Percentiles rank a stretch among this genome's conserved stretches.
phyloP scores from a whole-genome alignment of 1,140 invertebrate genomes.

The Drosophila littoralis region DNA sequence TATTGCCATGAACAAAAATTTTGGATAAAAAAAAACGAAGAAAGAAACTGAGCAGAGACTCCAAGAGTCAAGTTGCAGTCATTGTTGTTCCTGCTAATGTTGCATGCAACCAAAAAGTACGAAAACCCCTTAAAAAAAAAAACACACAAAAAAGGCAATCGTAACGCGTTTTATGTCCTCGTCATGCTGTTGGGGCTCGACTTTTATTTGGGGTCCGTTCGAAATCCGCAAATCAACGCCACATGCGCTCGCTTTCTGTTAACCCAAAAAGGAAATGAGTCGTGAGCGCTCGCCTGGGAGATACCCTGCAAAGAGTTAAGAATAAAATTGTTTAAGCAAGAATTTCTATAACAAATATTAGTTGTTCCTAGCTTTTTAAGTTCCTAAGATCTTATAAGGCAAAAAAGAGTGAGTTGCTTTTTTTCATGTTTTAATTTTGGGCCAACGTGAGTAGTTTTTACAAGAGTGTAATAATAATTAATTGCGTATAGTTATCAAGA shows the following conservation, averaged over 20 bases:
- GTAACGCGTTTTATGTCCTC: constrained; percentile 73
- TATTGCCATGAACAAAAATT: constrained; percentile 62
- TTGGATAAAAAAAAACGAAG: constrained; percentile 5
- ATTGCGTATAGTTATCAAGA: too few species aligned
- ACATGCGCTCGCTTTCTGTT: constrained; percentile 41
- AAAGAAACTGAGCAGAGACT: not conserved
- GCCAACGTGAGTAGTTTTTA: too few species aligned
- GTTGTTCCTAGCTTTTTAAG: too few species aligned
- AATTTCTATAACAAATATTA: too few species aligned
- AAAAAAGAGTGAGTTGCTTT: too few species aligned
- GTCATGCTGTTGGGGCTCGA: constrained; percentile 51
- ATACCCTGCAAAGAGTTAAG: not conserved
- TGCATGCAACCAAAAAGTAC: constrained; percentile 50
- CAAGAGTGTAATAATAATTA: too few species aligned
- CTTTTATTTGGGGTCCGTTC: constrained; percentile 48
- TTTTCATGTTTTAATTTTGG: too few species aligned
- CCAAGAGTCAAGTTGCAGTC: constrained; percentile 16
- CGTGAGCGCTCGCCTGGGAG: not conserved
- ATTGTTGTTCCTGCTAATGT: constrained; percentile 48
- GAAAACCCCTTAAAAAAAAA: not conserved
- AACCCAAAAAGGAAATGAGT: constrained; percentile 8
- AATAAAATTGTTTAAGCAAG: too few species aligned
- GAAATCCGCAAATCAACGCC: constrained; percentile 70
- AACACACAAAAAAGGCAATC: constrained; percentile 29
- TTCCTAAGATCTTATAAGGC: too few species aligned